These are phyloP conservation scores for Argopecten irradians DNA, from an alignment of 1,140 invertebrate genomes.

Conservation along the genomic window DNA sequence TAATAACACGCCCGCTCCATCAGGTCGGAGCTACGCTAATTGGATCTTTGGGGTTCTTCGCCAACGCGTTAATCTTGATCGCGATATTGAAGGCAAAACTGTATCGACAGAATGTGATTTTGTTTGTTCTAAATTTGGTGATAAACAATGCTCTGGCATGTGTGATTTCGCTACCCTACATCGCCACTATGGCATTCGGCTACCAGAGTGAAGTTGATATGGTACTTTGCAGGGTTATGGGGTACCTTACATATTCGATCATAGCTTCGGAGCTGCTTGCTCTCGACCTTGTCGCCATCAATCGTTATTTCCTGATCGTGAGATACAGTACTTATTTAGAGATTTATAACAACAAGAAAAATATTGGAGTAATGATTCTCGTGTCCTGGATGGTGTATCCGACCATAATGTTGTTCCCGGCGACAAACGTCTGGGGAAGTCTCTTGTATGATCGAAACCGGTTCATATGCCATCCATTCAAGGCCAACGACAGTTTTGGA, in stretches of 20 bases:
- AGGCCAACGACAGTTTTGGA: slow-evolving; percentile 31
- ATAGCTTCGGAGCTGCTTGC: slow-evolving; percentile 38
- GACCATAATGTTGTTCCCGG: slow-evolving; percentile 40
- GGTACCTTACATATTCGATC: slow-evolving; percentile 48
- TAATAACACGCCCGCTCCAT: slow-evolving; percentile 30
- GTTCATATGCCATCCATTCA: slow-evolving; percentile 39
- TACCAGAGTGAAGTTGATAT: background rate
- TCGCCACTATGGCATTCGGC: slow-evolving; percentile 39
- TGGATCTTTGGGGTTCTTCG: slow-evolving; percentile 28
- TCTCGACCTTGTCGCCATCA: slow-evolving; percentile 48
- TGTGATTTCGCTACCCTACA: slow-evolving; percentile 39
- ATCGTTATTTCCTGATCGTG: slow-evolving; percentile 53
- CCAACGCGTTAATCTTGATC: slow-evolving; percentile 31
- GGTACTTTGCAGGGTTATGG: slow-evolving; percentile 39
- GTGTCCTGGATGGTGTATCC: slow-evolving; percentile 49
- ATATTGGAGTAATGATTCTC: slow-evolving; percentile 35
- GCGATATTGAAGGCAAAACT: slow-evolving; percentile 36
- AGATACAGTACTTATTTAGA: slow-evolving; percentile 28
- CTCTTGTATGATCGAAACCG: slow-evolving; percentile 50
- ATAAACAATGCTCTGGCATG: slow-evolving; percentile 45
- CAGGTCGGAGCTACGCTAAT: slow-evolving; percentile 29
- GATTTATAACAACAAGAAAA: slow-evolving; percentile 30
- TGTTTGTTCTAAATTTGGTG: slow-evolving; percentile 53
- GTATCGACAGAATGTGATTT: slow-evolving; percentile 41
- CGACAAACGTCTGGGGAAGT: slow-evolving; percentile 50